A percentile compares a stretch with the other conserved stretches of the same genome.
Evolutionary conservation across 2,113 vertebrate genomes (phyloP).

Genomic region (Aphyosemion australe): DNA sequence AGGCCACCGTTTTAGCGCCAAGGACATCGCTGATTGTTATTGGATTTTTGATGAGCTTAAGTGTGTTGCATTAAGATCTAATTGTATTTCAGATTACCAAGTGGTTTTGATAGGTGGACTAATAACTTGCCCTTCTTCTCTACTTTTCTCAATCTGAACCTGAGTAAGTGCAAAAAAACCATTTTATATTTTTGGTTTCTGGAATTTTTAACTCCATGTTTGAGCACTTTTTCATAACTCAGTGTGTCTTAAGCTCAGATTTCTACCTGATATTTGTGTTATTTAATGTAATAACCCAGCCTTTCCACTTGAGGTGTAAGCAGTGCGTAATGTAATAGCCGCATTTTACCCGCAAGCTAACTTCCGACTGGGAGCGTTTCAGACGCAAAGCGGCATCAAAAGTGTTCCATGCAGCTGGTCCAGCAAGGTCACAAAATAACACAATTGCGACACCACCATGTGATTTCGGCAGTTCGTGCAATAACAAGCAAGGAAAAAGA

Average conservation of each 20-base stretch:
- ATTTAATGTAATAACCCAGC: background rate
- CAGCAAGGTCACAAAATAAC: too few relatives aligned
- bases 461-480: too few relatives aligned
- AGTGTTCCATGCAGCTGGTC: too few relatives aligned
- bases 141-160: slow-evolving; percentile 1
- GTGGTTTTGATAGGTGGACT: slow-evolving; percentile 27
- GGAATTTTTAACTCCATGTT: too few relatives aligned
- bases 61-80: slow-evolving; percentile 71
- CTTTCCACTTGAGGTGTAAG: too few relatives aligned
- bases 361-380: too few relatives aligned
- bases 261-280: background rate
- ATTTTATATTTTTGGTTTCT: too few relatives aligned
- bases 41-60: slow-evolving; percentile 79
- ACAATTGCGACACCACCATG: too few relatives aligned
- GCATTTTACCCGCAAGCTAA: too few relatives aligned
- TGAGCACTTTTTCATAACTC: background rate
- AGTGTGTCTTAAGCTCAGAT: background rate
- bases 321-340: too few relatives aligned
- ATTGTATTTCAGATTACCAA: slow-evolving; percentile 72
- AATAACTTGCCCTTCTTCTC: slow-evolving; percentile 32
- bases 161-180: background rate
- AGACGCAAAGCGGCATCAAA: too few relatives aligned
- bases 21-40: slow-evolving; percentile 80
- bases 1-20: slow-evolving; percentile 67
- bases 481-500: too few relatives aligned